Conservation (phyloP, 2,113 vertebrate genomes). For the Pyrgilauda ruficollis region DNA sequence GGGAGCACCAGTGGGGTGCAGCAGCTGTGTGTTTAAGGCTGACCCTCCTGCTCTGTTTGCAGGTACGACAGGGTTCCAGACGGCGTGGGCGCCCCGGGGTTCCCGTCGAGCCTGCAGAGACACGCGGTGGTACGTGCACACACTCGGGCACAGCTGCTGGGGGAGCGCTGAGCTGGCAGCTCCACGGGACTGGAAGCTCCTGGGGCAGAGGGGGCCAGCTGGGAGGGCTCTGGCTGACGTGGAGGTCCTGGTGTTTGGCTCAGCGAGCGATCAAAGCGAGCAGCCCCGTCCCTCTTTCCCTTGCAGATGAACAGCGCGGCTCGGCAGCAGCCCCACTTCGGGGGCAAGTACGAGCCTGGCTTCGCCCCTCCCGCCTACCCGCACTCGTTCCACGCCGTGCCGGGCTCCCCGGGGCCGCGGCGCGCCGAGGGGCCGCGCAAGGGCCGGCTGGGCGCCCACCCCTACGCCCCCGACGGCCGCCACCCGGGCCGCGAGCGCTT, state of each 20-base stretch:
- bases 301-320: conserved; percentile 78
- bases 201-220: rapidly evolving
- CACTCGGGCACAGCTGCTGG: neutral
- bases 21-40: neutral
- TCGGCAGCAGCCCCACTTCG: conserved; percentile 71
- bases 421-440: conserved; percentile 69
- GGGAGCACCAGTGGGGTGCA: rapidly evolving
- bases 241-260: neutral
- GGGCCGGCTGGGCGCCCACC: conserved; percentile 63
- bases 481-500: conserved; percentile 69
- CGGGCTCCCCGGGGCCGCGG: conserved; percentile 42
- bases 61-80: conserved; percentile 74
- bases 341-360: conserved; percentile 57
- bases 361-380: conserved; percentile 31
- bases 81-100: conserved; percentile 53
- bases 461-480: conserved; percentile 64
- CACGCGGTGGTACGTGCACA: conserved; percentile 77
- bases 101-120: conserved; percentile 78
- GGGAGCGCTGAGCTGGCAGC: rapidly evolving
- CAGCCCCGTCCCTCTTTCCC: neutral
- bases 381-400: neutral
- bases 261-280: rapidly evolving
- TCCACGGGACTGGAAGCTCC: neutral
- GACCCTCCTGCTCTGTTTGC: neutral
- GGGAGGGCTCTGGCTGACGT: neutral